Conservation (phyloP, 2,888 invertebrate genomes). For the Leuctra nigra region DNA sequence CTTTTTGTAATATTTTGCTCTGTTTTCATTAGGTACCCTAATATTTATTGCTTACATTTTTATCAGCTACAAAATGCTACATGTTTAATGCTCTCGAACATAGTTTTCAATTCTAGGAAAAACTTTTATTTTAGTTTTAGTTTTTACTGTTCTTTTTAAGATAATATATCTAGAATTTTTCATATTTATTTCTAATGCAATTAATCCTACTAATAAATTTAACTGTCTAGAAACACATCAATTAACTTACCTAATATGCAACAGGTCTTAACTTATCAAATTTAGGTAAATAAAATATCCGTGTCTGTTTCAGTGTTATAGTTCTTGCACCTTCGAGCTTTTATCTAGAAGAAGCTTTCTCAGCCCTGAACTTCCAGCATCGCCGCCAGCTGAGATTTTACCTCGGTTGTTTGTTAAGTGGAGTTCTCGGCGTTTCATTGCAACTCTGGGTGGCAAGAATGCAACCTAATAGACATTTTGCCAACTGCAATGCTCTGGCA, state of each 20-base stretch:
- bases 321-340: conserved; percentile 34
- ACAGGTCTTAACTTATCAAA: too few species aligned
- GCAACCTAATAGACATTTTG: conserved; percentile 11
- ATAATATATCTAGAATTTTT: too few species aligned
- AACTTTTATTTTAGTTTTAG: background rate
- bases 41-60: too few species aligned
- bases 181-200: too few species aligned
- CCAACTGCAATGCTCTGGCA: conserved; percentile 19
- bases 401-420: conserved; percentile 32
- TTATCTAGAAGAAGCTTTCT: conserved; percentile 35
- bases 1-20: too few species aligned
- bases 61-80: too few species aligned
- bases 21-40: too few species aligned
- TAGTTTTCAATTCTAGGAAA: background rate
- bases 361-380: conserved; percentile 33
- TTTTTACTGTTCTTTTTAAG: background rate
- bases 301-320: conserved; percentile 29
- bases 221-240: too few species aligned
- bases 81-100: too few species aligned
- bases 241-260: too few species aligned
- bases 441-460: conserved; percentile 26
- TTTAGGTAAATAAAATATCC: too few species aligned
- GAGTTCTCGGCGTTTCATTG: conserved; percentile 30
- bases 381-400: conserved; percentile 31
- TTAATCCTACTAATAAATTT: too few species aligned